Base-by-base conservation (phyloP, 2,113 vertebrate species). In the Coptodon bakossiorum region DNA sequence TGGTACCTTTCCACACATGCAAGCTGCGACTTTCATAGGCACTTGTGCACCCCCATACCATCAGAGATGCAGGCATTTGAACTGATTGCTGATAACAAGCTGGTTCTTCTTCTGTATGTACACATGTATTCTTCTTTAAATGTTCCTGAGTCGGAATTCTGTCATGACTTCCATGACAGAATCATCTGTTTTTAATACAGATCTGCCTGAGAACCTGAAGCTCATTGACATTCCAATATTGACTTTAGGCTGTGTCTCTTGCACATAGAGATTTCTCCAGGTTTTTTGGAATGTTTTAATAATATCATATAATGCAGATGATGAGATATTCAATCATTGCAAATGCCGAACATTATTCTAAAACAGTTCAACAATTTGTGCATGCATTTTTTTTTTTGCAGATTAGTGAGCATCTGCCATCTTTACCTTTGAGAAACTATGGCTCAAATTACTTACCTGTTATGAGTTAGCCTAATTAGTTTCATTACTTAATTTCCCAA, bases 161-260 rank as follows among this genome's bases (percentile, higher is more conserved):
- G 59, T 63, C 59, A 63, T 63, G 36, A 24, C 0, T 43, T 71
- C 66, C n/a, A 2, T 14, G n/a, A 14, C 36, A 71, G n/a, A 71
- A 24, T 43, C n/a, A 73, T 16, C 66, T 45, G 38, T 73, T 73
- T 27, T 73, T 73, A 45, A 45, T 45, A 43, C 66, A 71, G n/a
- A 16, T 16, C n/a, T 71, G 38, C n/a, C 22, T 27, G 38, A 71
- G 38, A 24, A 71, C n/a, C 38, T 43, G 22, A 71, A 73, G 13
- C 22, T 43, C 66, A 71, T 16, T 6, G 66, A 14, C 66, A 71
- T 73, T 63, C 13, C 38, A 27, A 10, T 73, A 16, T 27, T 73
- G 22, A 73, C 38, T 73, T 1, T 45, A 43, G 38, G 38, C 66
- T 14, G 7, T 43, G 38, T 27, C 38, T 43, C 38, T 71, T 71